Evolutionary conservation across 2,888 invertebrate species (phyloP).

Genomic region (Lepas anatifera): DNA sequence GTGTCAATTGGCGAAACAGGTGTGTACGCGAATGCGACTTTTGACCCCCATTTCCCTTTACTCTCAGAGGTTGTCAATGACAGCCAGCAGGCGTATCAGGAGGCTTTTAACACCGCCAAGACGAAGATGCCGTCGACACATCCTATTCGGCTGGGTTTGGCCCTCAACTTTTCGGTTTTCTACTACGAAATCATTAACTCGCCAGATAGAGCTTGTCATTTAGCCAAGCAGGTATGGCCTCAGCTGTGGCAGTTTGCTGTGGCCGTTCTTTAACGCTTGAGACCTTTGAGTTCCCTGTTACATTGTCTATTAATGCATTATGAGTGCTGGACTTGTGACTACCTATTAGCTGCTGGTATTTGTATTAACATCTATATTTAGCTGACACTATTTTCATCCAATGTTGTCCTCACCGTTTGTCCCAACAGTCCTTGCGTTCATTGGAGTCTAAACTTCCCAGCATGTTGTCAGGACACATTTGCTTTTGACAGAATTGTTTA

Average conservation of each 20-base stretch:
- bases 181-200: slow-evolving; percentile 96
- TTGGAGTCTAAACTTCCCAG: no score
- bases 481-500: no score
- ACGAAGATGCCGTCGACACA: slow-evolving; percentile 96
- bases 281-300: no score
- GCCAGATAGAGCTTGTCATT: slow-evolving; percentile 86
- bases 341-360: no score
- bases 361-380: no score
- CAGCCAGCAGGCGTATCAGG: slow-evolving; percentile 93
- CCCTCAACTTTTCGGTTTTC: slow-evolving; percentile 98
- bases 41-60: not conserved
- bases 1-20: slow-evolving; percentile 88
- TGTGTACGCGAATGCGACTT: slow-evolving; percentile 30
- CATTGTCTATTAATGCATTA: not conserved
- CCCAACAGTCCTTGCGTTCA: no score
- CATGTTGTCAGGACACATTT: no score
- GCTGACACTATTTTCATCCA: no score
- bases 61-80: slow-evolving; percentile 75
- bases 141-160: slow-evolving; percentile 94
- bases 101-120: slow-evolving; percentile 93
- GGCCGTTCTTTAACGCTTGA: no score
- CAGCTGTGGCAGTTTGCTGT: not conserved
- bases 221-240: slow-evolving; percentile 69
- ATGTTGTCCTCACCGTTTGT: no score
- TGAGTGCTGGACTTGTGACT: no score